A percentile compares a stretch with the other conserved stretches of the same genome.
Conservation (phyloP, 2,113 vertebrate genomes). For the Sinocyclocheilus maitianheensis region DNA sequence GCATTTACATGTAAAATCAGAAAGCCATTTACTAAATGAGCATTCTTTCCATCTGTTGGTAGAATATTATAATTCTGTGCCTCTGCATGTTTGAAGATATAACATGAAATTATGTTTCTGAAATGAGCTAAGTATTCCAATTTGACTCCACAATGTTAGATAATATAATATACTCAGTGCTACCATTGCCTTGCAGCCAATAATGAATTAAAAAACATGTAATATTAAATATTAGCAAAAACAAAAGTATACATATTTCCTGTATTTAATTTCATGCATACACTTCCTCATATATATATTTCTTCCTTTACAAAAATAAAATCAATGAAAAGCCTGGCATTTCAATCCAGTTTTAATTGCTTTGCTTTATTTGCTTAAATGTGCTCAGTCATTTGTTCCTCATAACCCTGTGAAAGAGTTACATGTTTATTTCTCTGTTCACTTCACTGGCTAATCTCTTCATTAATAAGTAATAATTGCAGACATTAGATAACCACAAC, state of each 20-base stretch:
- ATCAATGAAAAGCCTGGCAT: not conserved
- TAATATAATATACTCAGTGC: not conserved
- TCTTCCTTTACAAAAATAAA: not conserved
- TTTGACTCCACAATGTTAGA: conserved; percentile 9
- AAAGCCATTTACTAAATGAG: conserved; percentile 50
- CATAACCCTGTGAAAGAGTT: conserved; percentile 37
- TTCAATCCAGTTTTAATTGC: not conserved
- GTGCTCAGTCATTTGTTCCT: conserved; percentile 41
- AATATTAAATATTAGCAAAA: not conserved
- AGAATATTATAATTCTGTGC: conserved; percentile 34
- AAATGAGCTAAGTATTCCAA: not conserved
- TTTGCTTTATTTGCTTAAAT: not conserved
- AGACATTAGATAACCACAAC: conserved; percentile 58
- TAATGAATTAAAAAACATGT: not conserved
- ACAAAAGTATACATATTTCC: not conserved
- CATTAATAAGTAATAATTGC: conserved; percentile 67
- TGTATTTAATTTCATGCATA: not conserved
- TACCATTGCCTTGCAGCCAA: not conserved
- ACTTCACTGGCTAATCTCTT: conserved; percentile 60
- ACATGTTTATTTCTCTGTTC: conserved; percentile 58
- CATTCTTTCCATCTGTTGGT: conserved; percentile 52
- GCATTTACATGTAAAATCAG: conserved; percentile 48
- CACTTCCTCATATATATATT: not conserved
- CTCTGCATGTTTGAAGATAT: conserved; percentile 40
- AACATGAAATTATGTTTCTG: conserved; percentile 5